These are phyloP conservation scores for Halictus rubicundus DNA, from an alignment of 1,140 invertebrate species.

Conservation along the genomic window DNA sequence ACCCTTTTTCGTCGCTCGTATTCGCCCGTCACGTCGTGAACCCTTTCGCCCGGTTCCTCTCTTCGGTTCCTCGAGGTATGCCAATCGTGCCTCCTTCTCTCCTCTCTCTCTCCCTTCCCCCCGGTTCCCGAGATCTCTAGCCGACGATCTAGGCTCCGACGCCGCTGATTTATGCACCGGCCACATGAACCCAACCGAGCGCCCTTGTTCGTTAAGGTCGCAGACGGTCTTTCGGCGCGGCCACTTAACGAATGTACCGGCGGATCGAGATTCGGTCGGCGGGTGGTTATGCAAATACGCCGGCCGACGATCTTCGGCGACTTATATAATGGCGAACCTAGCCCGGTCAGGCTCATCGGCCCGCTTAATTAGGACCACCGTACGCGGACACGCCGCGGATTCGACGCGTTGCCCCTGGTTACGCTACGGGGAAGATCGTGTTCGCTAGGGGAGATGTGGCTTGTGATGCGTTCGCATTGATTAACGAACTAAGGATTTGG, in stretches of 20 bases:
- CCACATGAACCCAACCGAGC: slow-evolving; percentile 44
- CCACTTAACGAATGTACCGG: slow-evolving; percentile 29
- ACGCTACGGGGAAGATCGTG: neutral
- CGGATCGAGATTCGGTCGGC: slow-evolving; percentile 30
- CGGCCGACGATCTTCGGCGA: neutral
- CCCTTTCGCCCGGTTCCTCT: neutral
- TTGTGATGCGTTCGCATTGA: neutral
- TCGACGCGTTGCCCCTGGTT: neutral
- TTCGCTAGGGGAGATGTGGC: neutral
- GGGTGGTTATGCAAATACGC: slow-evolving; percentile 45
- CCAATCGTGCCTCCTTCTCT: neutral
- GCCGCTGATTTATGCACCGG: slow-evolving; percentile 61
- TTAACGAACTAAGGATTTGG: no score
- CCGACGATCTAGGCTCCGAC: neutral
- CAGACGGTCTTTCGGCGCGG: slow-evolving; percentile 21
- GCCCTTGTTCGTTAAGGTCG: slow-evolving; percentile 60
- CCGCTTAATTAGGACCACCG: slow-evolving; percentile 40
- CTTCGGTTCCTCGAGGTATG: neutral
- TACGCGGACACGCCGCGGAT: neutral
- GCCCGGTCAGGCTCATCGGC: neutral
- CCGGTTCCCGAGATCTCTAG: slow-evolving; percentile 43
- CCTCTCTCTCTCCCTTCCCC: neutral
- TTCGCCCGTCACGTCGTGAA: slow-evolving; percentile 3
- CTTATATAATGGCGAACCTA: slow-evolving; percentile 35
- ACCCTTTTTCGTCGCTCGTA: neutral